Evolutionary conservation across 2,888 invertebrate species (phyloP).

Genomic region (Campoplex nolae): DNA sequence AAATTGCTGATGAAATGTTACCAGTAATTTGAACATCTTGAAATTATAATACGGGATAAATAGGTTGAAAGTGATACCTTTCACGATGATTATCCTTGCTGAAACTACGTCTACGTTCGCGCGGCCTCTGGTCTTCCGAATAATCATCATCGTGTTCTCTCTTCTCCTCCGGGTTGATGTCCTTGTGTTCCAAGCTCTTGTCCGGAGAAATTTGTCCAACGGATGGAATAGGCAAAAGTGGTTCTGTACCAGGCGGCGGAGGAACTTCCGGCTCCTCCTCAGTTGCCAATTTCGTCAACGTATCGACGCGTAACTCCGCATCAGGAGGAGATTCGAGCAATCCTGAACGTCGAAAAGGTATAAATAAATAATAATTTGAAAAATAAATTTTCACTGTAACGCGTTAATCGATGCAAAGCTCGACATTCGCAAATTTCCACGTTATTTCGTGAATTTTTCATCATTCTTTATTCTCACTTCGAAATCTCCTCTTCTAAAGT

Average conservation of each 20-base stretch:
- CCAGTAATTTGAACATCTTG: too few relatives aligned
- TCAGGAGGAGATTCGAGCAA: conserved; percentile 75
- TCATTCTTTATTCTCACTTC: conserved; percentile 46
- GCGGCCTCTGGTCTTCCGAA: conserved; percentile 78
- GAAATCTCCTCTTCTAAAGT: conserved; percentile 19
- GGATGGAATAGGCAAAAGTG: conserved; percentile 80
- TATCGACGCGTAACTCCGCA: conserved; percentile 76
- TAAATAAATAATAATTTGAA: background rate
- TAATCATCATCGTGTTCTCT: conserved; percentile 78
- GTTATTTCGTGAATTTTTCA: background rate
- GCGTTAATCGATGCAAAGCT: background rate
- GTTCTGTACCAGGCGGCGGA: conserved; percentile 83
- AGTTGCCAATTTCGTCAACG: conserved; percentile 74
- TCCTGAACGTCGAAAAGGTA: conserved; percentile 43
- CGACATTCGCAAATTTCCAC: background rate
- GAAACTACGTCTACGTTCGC: conserved; percentile 81
- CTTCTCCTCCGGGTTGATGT: conserved; percentile 73
- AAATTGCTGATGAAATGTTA: too few relatives aligned
- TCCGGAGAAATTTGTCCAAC: conserved; percentile 69
- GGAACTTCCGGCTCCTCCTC: conserved; percentile 83
- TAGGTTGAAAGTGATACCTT: conserved; percentile 72
- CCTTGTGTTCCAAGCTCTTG: conserved; percentile 68
- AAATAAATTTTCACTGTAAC: background rate
- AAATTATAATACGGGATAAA: too few relatives aligned
- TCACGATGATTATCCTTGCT: conserved; percentile 82